Evolutionary conservation across 2,797 vertebrate species (phyloP).

Genomic region (Brachymystax lenok): DNA sequence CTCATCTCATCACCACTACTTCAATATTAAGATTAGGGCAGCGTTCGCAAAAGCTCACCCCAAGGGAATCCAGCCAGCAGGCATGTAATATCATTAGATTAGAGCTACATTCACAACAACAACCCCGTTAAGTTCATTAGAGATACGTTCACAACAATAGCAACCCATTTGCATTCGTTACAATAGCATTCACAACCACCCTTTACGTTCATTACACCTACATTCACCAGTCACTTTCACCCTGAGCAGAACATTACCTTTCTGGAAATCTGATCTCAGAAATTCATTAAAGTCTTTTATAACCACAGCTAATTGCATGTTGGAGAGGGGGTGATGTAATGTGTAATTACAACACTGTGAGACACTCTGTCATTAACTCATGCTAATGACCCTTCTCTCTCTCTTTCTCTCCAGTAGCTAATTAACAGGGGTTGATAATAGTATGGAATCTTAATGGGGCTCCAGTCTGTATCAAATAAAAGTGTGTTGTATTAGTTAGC

Average conservation of each 20-base stretch:
- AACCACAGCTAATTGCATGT: slow-evolving; percentile 62
- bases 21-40: background rate
- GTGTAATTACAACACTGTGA: slow-evolving; percentile 53
- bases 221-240: slow-evolving; percentile 48
- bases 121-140: slow-evolving; percentile 55
- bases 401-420: slow-evolving; percentile 44
- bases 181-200: slow-evolving; percentile 50
- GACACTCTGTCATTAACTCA: slow-evolving; percentile 58
- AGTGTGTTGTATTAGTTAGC: background rate
- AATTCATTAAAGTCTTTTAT: slow-evolving; percentile 60
- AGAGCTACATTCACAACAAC: slow-evolving; percentile 48
- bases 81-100: slow-evolving; percentile 23
- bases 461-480: background rate
- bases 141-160: slow-evolving; percentile 2
- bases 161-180: background rate
- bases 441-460: slow-evolving; percentile 56
- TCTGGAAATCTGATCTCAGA: slow-evolving; percentile 55
- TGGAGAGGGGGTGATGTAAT: slow-evolving; percentile 59
- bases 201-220: slow-evolving; percentile 54
- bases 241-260: slow-evolving; percentile 57
- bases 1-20: background rate
- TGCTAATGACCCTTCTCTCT: slow-evolving; percentile 37
- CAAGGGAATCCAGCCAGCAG: slow-evolving; percentile 18
- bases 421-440: slow-evolving; percentile 56
- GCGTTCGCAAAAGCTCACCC: background rate